These are phyloP conservation scores for Hemiscyllium ocellatum DNA, from an alignment of 2,113 vertebrate genomes.

Conservation along the genomic window DNA sequence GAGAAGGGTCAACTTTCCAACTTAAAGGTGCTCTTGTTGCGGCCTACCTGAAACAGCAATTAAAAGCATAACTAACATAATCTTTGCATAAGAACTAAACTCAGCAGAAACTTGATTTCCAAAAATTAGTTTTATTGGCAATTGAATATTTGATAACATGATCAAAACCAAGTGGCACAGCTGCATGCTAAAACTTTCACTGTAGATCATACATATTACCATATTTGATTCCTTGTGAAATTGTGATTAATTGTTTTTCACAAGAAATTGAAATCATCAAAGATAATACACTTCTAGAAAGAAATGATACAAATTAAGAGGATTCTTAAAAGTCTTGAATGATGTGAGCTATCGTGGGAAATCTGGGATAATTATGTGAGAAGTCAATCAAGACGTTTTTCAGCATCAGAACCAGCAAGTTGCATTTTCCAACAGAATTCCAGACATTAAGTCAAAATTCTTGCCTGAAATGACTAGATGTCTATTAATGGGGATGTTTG, in stretches of 20 bases:
- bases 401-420: too few species aligned
- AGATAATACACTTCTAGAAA: not conserved
- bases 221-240: not conserved
- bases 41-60: not conserved
- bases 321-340: not conserved
- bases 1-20: not conserved
- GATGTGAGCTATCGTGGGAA: too few species aligned
- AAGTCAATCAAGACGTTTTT: too few species aligned
- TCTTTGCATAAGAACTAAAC: not conserved
- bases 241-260: not conserved
- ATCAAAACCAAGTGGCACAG: not conserved
- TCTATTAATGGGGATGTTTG: too few species aligned
- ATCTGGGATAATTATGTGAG: too few species aligned
- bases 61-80: not conserved
- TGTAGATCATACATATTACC: not conserved
- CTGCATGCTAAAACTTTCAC: not conserved
- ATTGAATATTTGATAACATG: not conserved
- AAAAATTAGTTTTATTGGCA: not conserved
- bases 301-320: not conserved
- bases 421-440: too few species aligned
- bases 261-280: not conserved
- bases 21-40: not conserved
- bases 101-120: not conserved
- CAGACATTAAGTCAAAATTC: too few species aligned
- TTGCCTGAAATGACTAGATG: too few species aligned